Conservation (phyloP, 2,797 vertebrate genomes). For the Gymnothorax reevesii region DNA sequence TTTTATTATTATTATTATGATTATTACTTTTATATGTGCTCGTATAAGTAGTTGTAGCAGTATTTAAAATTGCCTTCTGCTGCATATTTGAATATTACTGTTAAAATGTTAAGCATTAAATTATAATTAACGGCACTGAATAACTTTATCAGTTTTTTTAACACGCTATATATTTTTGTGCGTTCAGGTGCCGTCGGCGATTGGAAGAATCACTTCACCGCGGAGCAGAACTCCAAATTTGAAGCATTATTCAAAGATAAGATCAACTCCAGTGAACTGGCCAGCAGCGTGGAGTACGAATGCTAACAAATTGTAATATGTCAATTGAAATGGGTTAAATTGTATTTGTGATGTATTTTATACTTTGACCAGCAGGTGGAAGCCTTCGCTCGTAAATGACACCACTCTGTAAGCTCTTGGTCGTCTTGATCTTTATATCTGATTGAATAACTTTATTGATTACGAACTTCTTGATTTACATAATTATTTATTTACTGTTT, state of each 20-base stretch:
- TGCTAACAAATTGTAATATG: constrained; percentile 43
- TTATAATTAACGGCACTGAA: no score
- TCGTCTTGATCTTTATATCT: not conserved
- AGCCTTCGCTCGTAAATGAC: not conserved
- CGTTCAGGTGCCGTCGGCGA: constrained; percentile 67
- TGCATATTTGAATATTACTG: no score
- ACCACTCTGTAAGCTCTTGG: not conserved
- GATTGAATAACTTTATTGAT: not conserved
- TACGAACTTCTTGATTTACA: not conserved
- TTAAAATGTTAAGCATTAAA: no score
- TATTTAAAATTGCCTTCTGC: not conserved
- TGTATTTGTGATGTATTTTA: not conserved
- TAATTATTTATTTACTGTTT: not conserved
- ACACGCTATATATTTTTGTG: not conserved
- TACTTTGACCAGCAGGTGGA: not conserved
- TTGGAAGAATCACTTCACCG: constrained; percentile 75
- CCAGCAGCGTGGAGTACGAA: constrained; percentile 61
- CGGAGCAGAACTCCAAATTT: constrained; percentile 68
- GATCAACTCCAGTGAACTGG: constrained; percentile 71
- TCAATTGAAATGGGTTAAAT: not conserved
- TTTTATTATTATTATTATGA: not conserved
- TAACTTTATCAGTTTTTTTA: not conserved
- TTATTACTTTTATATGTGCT: not conserved
- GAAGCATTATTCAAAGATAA: constrained; percentile 69
- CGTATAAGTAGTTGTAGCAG: no score